Base-by-base conservation (phyloP, 2,113 vertebrate species). In the Tyrannus savana region DNA sequence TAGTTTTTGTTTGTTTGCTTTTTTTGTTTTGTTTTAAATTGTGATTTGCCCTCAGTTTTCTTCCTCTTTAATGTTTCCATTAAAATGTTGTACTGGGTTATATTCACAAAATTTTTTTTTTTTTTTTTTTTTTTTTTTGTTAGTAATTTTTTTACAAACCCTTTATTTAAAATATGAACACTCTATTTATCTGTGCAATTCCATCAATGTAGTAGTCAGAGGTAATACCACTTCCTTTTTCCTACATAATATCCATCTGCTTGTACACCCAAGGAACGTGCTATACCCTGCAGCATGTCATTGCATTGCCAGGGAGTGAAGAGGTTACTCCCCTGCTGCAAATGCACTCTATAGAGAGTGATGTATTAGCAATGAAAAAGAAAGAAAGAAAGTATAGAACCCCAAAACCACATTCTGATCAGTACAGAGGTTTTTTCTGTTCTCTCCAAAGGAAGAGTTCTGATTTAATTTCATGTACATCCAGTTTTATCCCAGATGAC, bases 401-500 rank as follows among this genome's bases (percentile, higher is more conserved):
- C 30, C 63, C 22, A 94, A 77, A 89, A 9, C 0, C 8, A 39
- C 18, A 63, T 77, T 69, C 58, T 69, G 55, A 80, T 63, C 63
- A 50, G 25, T 69, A 50, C 1, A 77, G 37, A 50, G 13, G 6
- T 90, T 87, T 21, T 77, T 33, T 47, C 47, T 52, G 3, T 47
- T 80, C 24, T 67, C 59, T 56, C 59, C 60, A 78, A 92, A 93
- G 83, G 53, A 93, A 55, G 23, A 50, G 58, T 55, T 90, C 56
- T 59, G 47, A 95, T 93, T 95, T 82, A 85, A 95, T 96, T 94
- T 88, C 24, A 47, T 55, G 17, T 90, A 66, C 66, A 74, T 35
- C 0, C 0, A 79, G 9, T 28, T 89, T 87, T 69, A 80, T 89
- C 78, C 63, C 93, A 77, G 35, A 42, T 69, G 87, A 90, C 24